These are phyloP conservation scores for Catocala nupta DNA, from an alignment of 2,888 invertebrate species.

Conservation along the genomic window DNA sequence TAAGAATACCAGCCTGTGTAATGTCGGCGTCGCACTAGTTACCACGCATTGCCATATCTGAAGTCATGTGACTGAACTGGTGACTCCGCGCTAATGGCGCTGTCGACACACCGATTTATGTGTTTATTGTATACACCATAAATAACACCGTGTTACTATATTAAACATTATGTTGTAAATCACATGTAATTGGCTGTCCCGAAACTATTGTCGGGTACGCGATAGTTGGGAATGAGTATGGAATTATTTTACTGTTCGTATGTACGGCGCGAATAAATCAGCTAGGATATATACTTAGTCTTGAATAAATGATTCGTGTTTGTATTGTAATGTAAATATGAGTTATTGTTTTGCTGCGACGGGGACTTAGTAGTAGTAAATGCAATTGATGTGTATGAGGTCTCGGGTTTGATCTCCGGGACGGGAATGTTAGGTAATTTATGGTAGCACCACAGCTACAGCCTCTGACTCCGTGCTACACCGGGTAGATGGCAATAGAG, in stretches of 20 bases:
- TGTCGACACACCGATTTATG: constrained; percentile 69
- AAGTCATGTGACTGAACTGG: constrained; percentile 16
- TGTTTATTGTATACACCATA: constrained; percentile 63
- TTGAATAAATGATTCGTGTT: too few relatives aligned
- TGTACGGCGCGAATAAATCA: neutral
- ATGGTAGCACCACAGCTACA: too few relatives aligned
- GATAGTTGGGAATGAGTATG: neutral
- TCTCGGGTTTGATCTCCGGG: too few relatives aligned
- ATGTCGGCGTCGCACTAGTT: neutral
- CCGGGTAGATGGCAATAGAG: too few relatives aligned
- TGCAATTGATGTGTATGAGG: too few relatives aligned
- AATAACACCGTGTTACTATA: constrained; percentile 61
- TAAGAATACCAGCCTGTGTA: too few relatives aligned
- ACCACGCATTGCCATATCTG: constrained; percentile 15
- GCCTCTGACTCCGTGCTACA: too few relatives aligned
- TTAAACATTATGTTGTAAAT: constrained; percentile 63
- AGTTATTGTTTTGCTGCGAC: too few relatives aligned
- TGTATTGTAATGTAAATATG: too few relatives aligned
- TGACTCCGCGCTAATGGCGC: constrained; percentile 57
- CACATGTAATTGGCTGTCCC: constrained; percentile 67
- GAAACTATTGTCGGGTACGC: constrained; percentile 41
- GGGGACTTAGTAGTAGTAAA: too few relatives aligned
- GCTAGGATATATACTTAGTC: neutral
- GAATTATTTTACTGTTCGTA: neutral
- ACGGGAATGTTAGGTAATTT: too few relatives aligned